Conservation (phyloP, 2,113 vertebrate species). For the Eidolon helvum region DNA sequence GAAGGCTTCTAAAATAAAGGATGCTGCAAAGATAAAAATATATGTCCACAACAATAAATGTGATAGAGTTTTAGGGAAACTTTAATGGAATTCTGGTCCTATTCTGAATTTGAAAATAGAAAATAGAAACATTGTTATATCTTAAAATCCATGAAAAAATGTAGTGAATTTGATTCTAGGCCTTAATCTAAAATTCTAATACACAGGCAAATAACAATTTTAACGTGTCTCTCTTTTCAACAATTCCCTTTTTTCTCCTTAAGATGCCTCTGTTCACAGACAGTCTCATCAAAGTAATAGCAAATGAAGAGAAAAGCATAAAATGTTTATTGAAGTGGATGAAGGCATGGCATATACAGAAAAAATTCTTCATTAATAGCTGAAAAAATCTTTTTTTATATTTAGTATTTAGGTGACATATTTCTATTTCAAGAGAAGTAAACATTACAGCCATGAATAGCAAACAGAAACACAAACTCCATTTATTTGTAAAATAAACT, state of each 20-base stretch:
- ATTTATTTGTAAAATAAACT: conserved; percentile 78
- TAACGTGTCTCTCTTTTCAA: neutral
- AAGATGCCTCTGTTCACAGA: conserved; percentile 35
- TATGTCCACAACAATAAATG: neutral
- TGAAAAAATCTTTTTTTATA: conserved; percentile 22
- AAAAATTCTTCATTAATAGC: conserved; percentile 65
- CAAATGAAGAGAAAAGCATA: conserved; percentile 14
- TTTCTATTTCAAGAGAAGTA: conserved; percentile 64
- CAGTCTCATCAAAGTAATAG: conserved; percentile 23
- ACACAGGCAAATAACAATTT: conserved; percentile 20
- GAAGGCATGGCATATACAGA: conserved; percentile 25
- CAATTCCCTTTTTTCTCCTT: neutral
- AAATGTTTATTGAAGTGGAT: conserved; percentile 3
- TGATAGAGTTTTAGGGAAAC: neutral
- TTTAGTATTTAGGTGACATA: conserved; percentile 74
- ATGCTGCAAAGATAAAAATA: neutral
- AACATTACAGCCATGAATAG: conserved; percentile 62
- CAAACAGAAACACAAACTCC: conserved; percentile 70
- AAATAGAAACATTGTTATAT: neutral
- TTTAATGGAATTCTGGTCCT: neutral
- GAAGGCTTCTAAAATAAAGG: neutral
- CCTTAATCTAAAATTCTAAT: conserved; percentile 63
- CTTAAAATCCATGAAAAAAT: neutral
- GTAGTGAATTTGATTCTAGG: conserved; percentile 38
- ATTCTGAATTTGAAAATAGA: neutral